Evolutionary conservation across 1,140 invertebrate species (phyloP).

Genomic region (Spodoptera litura): DNA sequence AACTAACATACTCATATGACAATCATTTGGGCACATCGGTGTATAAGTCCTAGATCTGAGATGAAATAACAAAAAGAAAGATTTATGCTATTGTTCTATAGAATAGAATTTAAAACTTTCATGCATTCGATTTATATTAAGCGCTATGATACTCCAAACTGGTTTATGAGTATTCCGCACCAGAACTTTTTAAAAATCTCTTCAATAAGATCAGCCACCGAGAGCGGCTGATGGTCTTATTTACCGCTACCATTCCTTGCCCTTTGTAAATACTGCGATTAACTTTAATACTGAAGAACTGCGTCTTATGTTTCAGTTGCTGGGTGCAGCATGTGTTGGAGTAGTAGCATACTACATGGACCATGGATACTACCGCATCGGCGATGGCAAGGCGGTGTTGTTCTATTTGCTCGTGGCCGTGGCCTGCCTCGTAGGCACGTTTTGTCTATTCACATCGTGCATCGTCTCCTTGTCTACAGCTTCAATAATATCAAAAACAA

Average conservation of each 20-base stretch:
- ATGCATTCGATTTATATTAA: no score
- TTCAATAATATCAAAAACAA: conserved; percentile 93
- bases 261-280: no score
- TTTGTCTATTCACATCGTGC: conserved; percentile 90
- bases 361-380: conserved; percentile 50
- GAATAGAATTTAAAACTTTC: no score
- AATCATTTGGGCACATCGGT: no score
- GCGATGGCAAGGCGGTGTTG: conserved; percentile 85
- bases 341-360: conserved; percentile 89
- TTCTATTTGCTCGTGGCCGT: conserved; percentile 91
- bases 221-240: no score
- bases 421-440: conserved; percentile 92
- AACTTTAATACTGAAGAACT: neutral
- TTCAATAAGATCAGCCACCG: no score
- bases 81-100: no score
- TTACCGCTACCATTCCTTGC: no score
- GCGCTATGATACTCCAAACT: neutral
- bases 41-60: no score
- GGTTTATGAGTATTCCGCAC: neutral
- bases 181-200: neutral
- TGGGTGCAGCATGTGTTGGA: conserved; percentile 91
- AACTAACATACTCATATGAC: no score
- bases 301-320: conserved; percentile 86
- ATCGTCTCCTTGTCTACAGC: conserved; percentile 91
- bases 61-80: no score